phyloP scores from a whole-genome alignment of 2,113 vertebrate genomes.

The Chionomys nivalis region DNA sequence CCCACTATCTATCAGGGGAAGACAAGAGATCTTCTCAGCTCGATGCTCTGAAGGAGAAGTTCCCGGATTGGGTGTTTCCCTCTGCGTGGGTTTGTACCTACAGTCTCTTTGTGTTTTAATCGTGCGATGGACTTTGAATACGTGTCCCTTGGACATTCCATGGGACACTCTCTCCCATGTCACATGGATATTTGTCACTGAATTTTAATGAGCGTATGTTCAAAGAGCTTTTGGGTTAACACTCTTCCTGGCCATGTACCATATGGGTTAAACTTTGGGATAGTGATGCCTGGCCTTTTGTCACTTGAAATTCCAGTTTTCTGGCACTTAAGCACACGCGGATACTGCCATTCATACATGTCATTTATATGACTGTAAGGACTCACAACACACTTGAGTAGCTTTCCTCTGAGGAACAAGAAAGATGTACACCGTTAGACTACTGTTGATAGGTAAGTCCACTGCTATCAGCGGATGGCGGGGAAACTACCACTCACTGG shows the following conservation, averaged over 20 bases:
- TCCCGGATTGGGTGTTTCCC: slow-evolving; percentile 94
- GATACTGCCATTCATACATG: slow-evolving; percentile 37
- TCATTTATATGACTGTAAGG: slow-evolving; percentile 53
- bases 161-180: background rate
- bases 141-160: background rate
- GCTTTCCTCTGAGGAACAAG: background rate
- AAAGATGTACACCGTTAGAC: background rate
- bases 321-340: slow-evolving; percentile 49
- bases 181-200: slow-evolving; percentile 10
- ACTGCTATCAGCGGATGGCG: background rate
- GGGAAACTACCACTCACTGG: background rate
- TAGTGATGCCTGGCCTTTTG: slow-evolving; percentile 16
- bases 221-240: slow-evolving; percentile 35
- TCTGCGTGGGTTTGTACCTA: slow-evolving; percentile 97
- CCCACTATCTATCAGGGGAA: slow-evolving; percentile 94
- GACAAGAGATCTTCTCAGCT: slow-evolving; percentile 91
- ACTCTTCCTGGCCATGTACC: background rate
- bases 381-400: slow-evolving; percentile 37
- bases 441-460: background rate
- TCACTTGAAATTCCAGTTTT: slow-evolving; percentile 65
- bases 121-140: slow-evolving; percentile 1
- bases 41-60: slow-evolving; percentile 85
- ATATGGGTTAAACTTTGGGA: background rate
- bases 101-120: slow-evolving; percentile 89
- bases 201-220: slow-evolving; percentile 36